A percentile compares a stretch with the other conserved stretches of the same genome.
Conservation (phyloP, 1,140 invertebrate species). For the Cylas formicarius region DNA sequence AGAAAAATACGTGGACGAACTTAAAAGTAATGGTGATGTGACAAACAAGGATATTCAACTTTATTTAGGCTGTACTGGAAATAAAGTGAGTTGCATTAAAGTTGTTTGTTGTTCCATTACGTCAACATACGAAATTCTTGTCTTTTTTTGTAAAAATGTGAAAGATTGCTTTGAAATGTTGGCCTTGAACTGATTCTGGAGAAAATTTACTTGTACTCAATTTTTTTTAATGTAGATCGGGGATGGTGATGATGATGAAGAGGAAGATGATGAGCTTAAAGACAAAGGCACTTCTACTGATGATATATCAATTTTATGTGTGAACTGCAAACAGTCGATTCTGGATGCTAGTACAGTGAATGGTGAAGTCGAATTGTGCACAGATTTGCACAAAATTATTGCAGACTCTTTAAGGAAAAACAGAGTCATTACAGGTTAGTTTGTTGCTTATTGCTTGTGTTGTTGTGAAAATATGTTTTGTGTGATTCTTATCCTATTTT, state of each 20-base stretch:
- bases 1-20: constrained; percentile 31
- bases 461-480: too few relatives aligned
- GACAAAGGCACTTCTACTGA: constrained; percentile 29
- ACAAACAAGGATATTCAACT: constrained; percentile 23
- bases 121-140: background rate
- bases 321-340: constrained; percentile 27
- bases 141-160: constrained; percentile 3
- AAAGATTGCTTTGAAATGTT: background rate
- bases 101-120: background rate
- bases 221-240: constrained; percentile 6
- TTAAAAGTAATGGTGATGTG: constrained; percentile 18
- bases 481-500: too few relatives aligned
- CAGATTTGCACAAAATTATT: constrained; percentile 30
- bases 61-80: constrained; percentile 23
- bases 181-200: too few relatives aligned
- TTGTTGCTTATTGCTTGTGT: too few relatives aligned
- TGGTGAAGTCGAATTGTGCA: constrained; percentile 30
- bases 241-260: constrained; percentile 16
- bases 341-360: constrained; percentile 27
- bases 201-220: too few relatives aligned
- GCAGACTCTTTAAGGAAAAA: constrained; percentile 31
- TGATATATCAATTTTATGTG: constrained; percentile 26
- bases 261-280: constrained; percentile 23
- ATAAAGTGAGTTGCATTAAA: constrained; percentile 16
- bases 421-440: constrained; percentile 21